phyloP scores from a whole-genome alignment of 2,888 invertebrate species.

The Coleophora flavipennella region DNA sequence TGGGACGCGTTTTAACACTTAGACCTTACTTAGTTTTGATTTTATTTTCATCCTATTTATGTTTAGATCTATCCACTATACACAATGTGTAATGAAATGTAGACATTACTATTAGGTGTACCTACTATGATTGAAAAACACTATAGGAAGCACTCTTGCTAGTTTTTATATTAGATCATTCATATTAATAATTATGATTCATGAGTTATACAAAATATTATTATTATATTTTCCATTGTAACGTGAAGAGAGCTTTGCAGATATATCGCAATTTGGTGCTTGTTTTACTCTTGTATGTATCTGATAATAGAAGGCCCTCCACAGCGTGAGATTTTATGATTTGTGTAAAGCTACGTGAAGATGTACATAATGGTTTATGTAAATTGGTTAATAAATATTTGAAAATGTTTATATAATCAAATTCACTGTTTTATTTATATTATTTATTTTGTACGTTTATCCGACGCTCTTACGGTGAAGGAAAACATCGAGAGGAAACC shows the following conservation, averaged over 20 bases:
- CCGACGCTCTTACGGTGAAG: too few species aligned
- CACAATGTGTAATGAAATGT: constrained; percentile 36
- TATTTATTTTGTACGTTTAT: too few species aligned
- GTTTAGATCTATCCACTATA: constrained; percentile 45
- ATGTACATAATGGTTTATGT: constrained; percentile 72
- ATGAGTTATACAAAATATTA: constrained; percentile 8
- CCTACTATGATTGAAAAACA: constrained; percentile 14
- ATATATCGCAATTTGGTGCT: constrained; percentile 68
- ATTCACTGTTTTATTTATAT: constrained; percentile 13
- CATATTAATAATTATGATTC: constrained; percentile 9
- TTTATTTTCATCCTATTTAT: constrained; percentile 51
- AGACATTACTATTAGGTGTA: constrained; percentile 25
- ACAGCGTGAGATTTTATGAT: constrained; percentile 62
- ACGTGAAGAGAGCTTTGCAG: constrained; percentile 59
- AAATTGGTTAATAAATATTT: constrained; percentile 74
- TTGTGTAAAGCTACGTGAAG: constrained; percentile 67
- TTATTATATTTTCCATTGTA: constrained; percentile 33
- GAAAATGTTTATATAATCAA: constrained; percentile 72
- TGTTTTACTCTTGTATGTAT: constrained; percentile 46
- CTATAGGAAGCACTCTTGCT: constrained; percentile 19
- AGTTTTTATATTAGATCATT: background rate
- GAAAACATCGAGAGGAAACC: too few species aligned
- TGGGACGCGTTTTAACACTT: constrained; percentile 40
- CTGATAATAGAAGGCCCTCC: constrained; percentile 69
- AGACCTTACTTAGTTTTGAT: constrained; percentile 36